Percentiles rank a stretch among this genome's conserved stretches.
These are phyloP conservation scores for Halcyon malimbica DNA, from an alignment of 2,113 vertebrate genomes.

Conservation along the genomic window DNA sequence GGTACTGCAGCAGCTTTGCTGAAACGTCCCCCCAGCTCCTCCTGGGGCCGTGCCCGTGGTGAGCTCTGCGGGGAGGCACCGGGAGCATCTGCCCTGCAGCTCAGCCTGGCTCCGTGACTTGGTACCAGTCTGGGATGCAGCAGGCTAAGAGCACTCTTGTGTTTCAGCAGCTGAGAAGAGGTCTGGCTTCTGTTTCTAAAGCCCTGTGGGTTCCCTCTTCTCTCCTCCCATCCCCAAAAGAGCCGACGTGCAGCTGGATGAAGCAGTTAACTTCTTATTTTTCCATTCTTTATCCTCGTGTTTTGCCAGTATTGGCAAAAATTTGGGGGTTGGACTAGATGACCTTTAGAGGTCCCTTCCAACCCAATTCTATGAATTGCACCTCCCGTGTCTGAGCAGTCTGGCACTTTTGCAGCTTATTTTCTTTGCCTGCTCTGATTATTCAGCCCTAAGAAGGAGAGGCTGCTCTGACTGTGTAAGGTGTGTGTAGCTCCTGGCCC, in stretches of 20 bases:
- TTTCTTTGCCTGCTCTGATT: neutral
- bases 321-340: too few species aligned
- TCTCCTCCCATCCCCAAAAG: too few species aligned
- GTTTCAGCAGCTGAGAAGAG: neutral
- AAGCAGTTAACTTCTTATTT: neutral
- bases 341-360: too few species aligned
- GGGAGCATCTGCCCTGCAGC: neutral
- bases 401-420: neutral
- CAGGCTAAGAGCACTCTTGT: too few species aligned
- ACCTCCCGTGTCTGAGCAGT: neutral
- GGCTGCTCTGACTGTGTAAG: neutral
- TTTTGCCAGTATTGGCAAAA: neutral
- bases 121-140: neutral
- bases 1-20: neutral
- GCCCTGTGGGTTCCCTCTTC: rapidly evolving
- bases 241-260: rapidly evolving
- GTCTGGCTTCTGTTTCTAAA: neutral
- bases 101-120: too few species aligned
- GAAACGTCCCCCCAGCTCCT: too few species aligned
- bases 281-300: neutral
- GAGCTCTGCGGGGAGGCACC: neutral
- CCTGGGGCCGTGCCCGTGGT: too few species aligned
- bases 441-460: neutral
- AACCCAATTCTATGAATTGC: too few species aligned
- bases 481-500: rapidly evolving